These are phyloP conservation scores for Brachionus calyciflorus DNA, from an alignment of 1,140 invertebrate species.

Conservation along the genomic window DNA sequence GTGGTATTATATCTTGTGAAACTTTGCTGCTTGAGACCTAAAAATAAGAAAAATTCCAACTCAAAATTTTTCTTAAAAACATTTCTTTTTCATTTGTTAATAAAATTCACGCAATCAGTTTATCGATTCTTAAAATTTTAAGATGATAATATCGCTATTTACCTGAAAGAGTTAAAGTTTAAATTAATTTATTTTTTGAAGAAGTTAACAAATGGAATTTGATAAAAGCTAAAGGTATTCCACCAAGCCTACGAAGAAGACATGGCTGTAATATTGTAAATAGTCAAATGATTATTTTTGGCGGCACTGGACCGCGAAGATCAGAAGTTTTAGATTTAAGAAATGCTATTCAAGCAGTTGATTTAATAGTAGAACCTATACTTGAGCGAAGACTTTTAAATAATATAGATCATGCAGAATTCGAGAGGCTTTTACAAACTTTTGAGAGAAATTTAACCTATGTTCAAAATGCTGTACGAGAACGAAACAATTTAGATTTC, in stretches of 20 bases:
- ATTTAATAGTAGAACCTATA: background rate
- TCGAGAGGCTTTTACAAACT: background rate
- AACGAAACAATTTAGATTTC: background rate
- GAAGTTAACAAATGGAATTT: slow-evolving; percentile 66
- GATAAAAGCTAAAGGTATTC: slow-evolving; percentile 64
- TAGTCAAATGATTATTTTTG: slow-evolving; percentile 73
- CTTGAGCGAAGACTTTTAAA: background rate
- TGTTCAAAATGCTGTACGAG: background rate
- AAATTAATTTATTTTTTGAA: slow-evolving; percentile 56
- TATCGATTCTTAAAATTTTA: slow-evolving; percentile 12
- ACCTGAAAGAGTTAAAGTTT: slow-evolving; percentile 46
- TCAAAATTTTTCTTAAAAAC: too few relatives aligned
- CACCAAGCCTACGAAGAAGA: slow-evolving; percentile 66
- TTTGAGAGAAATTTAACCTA: background rate
- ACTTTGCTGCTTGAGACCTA: too few relatives aligned
- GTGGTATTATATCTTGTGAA: too few relatives aligned
- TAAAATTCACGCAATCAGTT: too few relatives aligned
- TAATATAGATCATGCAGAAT: background rate
- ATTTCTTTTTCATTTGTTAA: too few relatives aligned
- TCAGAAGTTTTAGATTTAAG: background rate
- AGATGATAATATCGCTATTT: slow-evolving; percentile 39
- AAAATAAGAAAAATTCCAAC: too few relatives aligned
- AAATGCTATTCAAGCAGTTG: background rate
- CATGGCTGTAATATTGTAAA: slow-evolving; percentile 72
- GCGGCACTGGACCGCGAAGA: slow-evolving; percentile 69